Conservation (phyloP, 2,797 vertebrate species). For the Sardinella longiceps region DNA sequence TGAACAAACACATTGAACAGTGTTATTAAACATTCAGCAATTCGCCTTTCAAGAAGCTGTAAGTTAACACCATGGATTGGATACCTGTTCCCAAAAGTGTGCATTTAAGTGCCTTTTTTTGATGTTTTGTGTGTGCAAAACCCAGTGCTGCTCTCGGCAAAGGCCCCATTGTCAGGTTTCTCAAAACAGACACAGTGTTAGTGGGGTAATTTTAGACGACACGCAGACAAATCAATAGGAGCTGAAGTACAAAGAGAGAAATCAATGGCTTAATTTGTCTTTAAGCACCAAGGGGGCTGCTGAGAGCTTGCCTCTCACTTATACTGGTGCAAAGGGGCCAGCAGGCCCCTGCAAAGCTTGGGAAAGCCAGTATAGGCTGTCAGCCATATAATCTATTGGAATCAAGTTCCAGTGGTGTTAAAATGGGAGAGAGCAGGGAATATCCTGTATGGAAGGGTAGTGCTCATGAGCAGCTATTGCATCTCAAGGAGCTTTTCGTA, state of each 20-base stretch:
- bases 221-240: constrained; percentile 64
- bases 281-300: constrained; percentile 45
- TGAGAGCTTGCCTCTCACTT: constrained; percentile 31
- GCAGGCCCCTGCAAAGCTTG: not conserved
- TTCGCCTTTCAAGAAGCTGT: not conserved
- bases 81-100: not conserved
- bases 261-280: constrained; percentile 70
- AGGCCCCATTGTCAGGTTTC: constrained; percentile 33
- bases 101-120: not conserved
- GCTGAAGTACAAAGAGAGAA: constrained; percentile 62
- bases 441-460: not conserved
- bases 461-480: not conserved
- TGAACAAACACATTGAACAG: not conserved
- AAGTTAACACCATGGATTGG: not conserved
- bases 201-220: constrained; percentile 60
- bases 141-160: not conserved
- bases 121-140: constrained; percentile 20
- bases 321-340: constrained; percentile 6
- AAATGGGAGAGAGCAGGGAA: not conserved
- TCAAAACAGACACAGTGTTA: constrained; percentile 48
- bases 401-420: not conserved
- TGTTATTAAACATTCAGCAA: not conserved
- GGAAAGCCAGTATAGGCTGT: not conserved
- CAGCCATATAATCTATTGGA: not conserved
- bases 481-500: not conserved